Base-by-base conservation (phyloP, 1,140 invertebrate species). In the Drosophila rufa region DNA sequence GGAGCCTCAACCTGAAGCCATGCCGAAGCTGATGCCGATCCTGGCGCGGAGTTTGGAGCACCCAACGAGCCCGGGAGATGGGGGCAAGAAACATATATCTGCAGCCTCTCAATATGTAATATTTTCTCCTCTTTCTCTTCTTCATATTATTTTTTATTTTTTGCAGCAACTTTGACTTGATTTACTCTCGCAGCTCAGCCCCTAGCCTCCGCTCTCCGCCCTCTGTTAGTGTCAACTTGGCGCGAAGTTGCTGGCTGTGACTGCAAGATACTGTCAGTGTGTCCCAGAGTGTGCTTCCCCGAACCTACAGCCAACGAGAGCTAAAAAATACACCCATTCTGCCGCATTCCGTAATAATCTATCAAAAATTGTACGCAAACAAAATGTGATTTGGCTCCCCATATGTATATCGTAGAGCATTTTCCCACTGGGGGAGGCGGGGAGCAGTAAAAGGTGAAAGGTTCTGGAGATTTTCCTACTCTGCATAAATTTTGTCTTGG, bases 321-420 rank as follows among this genome's bases (percentile, higher is more conserved):
- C 27, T 2, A 59, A 14, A 7, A 33, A 60, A 22, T 30, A 25
- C 48, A 36, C 25, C 58, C 46, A 22, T 30, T 59, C 36, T 83
- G 84, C 77, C 80, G 69, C 85, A 80, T 89, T 81, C 80, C 75
- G 74, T 89, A 87, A 87, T 87, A 87, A 87, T 87, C 84, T 87
- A 89, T 87, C 84, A 87, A 87, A 87, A 87, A 87, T 84, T 89
- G 77, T 87, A 62, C 75, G 84, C 84, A 87, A 87, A 87, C 84
- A 87, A 84, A 87, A 84, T 87, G 78, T 80, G 84, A 87, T 87
- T 87, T 84, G 80, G 84, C 84, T 77, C n/a, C 36, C 48, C 48
- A 67, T 64, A 67, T 64, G 51, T 47, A 67, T 64, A 57, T 47
- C 75, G 48, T 36, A 11, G 9, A 11, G 8, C 27, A 22, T 42